These are phyloP conservation scores for Norana najaformis DNA, from an alignment of 2,888 invertebrate genomes.

Conservation along the genomic window DNA sequence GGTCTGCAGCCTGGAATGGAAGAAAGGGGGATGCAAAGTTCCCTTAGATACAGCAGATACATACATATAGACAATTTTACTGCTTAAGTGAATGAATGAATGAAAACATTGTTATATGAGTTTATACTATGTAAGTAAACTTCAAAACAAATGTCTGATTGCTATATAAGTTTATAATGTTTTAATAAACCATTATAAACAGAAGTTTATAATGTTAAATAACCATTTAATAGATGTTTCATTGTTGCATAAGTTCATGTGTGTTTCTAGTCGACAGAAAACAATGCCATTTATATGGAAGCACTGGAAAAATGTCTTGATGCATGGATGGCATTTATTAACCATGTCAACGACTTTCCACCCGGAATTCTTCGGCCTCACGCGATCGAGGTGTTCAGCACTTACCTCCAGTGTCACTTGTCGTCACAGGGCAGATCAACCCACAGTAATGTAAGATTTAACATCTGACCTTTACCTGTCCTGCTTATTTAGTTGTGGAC, in stretches of 20 bases:
- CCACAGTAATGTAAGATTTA: neutral
- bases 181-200: too few species aligned
- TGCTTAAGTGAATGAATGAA: too few species aligned
- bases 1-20: too few species aligned
- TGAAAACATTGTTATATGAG: too few species aligned
- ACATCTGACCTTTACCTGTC: neutral
- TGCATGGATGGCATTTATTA: constrained; percentile 71
- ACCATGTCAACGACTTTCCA: constrained; percentile 58
- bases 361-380: constrained; percentile 50
- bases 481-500: too few species aligned
- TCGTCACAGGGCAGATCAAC: constrained; percentile 73
- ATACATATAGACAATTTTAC: too few species aligned
- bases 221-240: neutral
- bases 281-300: constrained; percentile 69
- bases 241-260: neutral
- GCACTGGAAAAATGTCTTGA: constrained; percentile 74
- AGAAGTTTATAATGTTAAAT: too few species aligned
- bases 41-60: too few species aligned
- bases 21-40: too few species aligned
- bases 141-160: too few species aligned
- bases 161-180: too few species aligned
- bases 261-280: constrained; percentile 46
- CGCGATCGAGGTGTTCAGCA: constrained; percentile 71
- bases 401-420: constrained; percentile 78
- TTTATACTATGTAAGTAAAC: too few species aligned